These are phyloP conservation scores for Sicus ferrugineus DNA, from an alignment of 2,888 invertebrate genomes.

Conservation along the genomic window DNA sequence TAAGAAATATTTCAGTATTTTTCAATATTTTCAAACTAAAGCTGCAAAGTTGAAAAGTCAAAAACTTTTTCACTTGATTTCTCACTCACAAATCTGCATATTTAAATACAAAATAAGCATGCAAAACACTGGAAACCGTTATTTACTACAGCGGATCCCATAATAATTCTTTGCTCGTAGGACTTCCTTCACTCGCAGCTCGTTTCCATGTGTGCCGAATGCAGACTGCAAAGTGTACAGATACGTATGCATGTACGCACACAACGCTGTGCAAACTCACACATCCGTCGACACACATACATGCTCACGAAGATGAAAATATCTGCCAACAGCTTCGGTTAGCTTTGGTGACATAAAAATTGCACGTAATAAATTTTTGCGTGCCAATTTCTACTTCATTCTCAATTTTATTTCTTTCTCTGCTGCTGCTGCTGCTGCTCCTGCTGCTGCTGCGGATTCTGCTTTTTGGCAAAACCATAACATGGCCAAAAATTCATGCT, in stretches of 20 bases:
- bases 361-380: conserved; percentile 34
- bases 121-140: too few relatives aligned
- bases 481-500: not conserved
- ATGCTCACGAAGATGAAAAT: not conserved
- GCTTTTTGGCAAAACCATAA: not conserved
- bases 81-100: too few relatives aligned
- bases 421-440: too few relatives aligned
- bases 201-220: not conserved
- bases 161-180: conserved; percentile 20
- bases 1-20: too few relatives aligned
- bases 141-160: too few relatives aligned
- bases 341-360: conserved; percentile 30
- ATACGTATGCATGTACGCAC: not conserved
- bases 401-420: not conserved
- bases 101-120: too few relatives aligned
- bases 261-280: not conserved
- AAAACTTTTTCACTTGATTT: too few relatives aligned
- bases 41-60: too few relatives aligned
- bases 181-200: conserved; percentile 19
- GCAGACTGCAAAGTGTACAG: not conserved
- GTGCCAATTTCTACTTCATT: conserved; percentile 21
- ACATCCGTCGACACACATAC: not conserved
- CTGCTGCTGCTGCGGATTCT: too few relatives aligned
- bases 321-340: conserved; percentile 9
- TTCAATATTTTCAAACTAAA: too few relatives aligned